These are phyloP conservation scores for Percopsis omiscomaycus DNA, from an alignment of 2,797 vertebrate genomes.

Conservation along the genomic window DNA sequence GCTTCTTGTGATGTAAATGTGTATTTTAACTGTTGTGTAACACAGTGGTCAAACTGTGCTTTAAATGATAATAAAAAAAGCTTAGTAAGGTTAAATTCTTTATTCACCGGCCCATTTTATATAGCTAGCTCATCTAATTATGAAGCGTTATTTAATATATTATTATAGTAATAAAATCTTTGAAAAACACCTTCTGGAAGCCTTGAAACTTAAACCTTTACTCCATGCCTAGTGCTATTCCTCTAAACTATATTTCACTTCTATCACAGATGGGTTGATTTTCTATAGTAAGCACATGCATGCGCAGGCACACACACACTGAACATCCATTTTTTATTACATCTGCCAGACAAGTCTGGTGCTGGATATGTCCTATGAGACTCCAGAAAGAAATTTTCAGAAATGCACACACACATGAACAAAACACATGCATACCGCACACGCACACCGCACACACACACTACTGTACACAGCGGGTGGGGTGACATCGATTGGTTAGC, in stretches of 20 bases:
- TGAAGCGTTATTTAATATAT: slow-evolving; percentile 43
- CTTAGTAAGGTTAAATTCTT: slow-evolving; percentile 13
- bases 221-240: slow-evolving; percentile 24
- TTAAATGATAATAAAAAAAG: slow-evolving; percentile 38
- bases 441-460: slow-evolving; percentile 10
- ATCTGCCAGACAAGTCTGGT: slow-evolving; percentile 69
- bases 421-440: slow-evolving; percentile 16
- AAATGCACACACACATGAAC: slow-evolving; percentile 1
- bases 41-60: slow-evolving; percentile 9
- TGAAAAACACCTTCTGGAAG: slow-evolving; percentile 61
- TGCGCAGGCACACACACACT: slow-evolving; percentile 7
- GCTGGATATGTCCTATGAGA: slow-evolving; percentile 56
- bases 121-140: slow-evolving; percentile 49
- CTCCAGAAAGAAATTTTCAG: slow-evolving; percentile 24
- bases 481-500: slow-evolving; percentile 69
- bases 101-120: slow-evolving; percentile 27
- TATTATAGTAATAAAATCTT: slow-evolving; percentile 44
- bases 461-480: slow-evolving; percentile 53
- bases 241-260: slow-evolving; percentile 55
- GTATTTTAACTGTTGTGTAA: slow-evolving; percentile 46
- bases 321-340: slow-evolving; percentile 63
- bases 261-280: slow-evolving; percentile 47
- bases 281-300: slow-evolving; percentile 27
- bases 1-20: slow-evolving; percentile 48
- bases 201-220: slow-evolving; percentile 48